Evolutionary conservation across 2,888 invertebrate genomes (phyloP), one percentile per base, ranked within the genome.

Genomic region (Arctia plantaginis): DNA sequence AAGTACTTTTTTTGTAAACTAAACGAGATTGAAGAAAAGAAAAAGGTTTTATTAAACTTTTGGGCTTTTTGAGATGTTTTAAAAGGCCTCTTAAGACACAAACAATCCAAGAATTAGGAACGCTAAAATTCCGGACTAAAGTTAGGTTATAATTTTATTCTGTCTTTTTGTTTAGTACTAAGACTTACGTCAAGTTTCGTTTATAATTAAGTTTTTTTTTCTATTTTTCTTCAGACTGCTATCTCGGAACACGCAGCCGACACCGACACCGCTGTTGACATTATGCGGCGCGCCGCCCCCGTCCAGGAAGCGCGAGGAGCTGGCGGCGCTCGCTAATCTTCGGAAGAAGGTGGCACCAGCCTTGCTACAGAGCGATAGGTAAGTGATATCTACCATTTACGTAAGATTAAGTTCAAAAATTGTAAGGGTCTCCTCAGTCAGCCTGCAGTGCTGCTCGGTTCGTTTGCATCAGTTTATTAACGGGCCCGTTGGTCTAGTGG

Each of bases 251-350:
- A 84, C 89, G 12, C 92, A 91, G 85, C 91, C 94, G 20, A 82
- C 93, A 39, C 91, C 94, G 68, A 90, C 92, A 73, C 94, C 95
- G 66, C 76, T 95, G 91, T 88, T 95, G 92, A 95, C 95, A 66
- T 87, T 95, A 51, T 93, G 94, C 82, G 94, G 95, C 8, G 95
- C 95, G 74, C 94, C 95, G 85, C 96, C 97, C 85, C 97, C 97
- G 82, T 97, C 97, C 66, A 96, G 97, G 78, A 95, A 96, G 78
- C 95, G 97, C 59, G 97, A 98, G 90, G 98, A 98, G 92, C 96
- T 97, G 77, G 95, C 95, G 69, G 97, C 97, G 62, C 94, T 98
- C 87, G 97, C 97, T 85, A 97, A 97, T 91, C 95, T 98, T 74
- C 94, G 97, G 83, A 97, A 97, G 90, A 96, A 97, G 85, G 97